Evolutionary conservation across 1,140 invertebrate species (phyloP).

Genomic region (Conopomorpha cramerella): DNA sequence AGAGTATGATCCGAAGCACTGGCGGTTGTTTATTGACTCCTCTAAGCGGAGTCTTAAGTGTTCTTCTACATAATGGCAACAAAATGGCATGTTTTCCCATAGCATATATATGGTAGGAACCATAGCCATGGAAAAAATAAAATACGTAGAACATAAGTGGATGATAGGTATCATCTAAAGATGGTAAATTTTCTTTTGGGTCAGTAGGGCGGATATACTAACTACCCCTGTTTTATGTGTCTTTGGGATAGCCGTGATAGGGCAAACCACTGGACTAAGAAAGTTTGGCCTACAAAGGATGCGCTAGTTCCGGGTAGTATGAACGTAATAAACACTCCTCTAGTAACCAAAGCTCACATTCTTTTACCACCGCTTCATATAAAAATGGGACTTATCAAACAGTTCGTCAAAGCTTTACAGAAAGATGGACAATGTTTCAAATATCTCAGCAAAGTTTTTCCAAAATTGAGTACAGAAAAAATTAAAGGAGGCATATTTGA

Average conservation of each 20-base stretch:
- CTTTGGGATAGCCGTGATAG: not conserved
- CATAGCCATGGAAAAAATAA: no score
- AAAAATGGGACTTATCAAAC: not conserved
- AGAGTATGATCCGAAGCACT: not conserved
- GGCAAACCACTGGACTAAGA: not conserved
- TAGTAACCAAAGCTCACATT: not conserved
- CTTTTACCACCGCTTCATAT: not conserved
- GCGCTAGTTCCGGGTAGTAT: not conserved
- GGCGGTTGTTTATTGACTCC: not conserved
- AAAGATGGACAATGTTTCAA: not conserved
- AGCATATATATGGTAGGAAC: no score
- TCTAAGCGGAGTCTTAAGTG: not conserved
- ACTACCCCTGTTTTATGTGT: constrained; percentile 1
- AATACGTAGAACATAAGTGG: not conserved
- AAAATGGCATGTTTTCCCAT: not conserved
- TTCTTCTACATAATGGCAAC: not conserved
- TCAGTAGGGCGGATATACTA: not conserved
- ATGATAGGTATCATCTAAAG: not conserved
- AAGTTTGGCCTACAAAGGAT: not conserved
- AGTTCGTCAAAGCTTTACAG: not conserved
- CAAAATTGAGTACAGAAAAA: not conserved
- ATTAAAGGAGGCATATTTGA: no score
- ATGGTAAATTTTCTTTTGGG: constrained; percentile 1
- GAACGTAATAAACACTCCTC: not conserved
- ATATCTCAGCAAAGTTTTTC: not conserved